These are phyloP conservation scores for Apis cerana DNA, from an alignment of 1,140 invertebrate species.

Conservation along the genomic window DNA sequence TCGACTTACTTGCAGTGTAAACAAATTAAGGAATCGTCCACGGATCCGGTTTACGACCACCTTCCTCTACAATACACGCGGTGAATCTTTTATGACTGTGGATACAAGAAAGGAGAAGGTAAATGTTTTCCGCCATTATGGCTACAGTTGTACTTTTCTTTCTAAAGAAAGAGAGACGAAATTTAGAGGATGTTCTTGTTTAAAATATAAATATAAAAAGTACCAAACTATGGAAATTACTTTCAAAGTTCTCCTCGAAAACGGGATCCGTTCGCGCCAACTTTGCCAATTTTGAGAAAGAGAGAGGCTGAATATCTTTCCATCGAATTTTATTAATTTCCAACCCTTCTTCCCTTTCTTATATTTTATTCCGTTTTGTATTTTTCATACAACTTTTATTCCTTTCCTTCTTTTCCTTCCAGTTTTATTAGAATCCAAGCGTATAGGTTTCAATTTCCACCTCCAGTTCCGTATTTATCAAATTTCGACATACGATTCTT, in stretches of 20 bases:
- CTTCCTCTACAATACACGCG: constrained; percentile 64
- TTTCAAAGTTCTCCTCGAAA: neutral
- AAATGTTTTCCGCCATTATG: neutral
- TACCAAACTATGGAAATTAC: no score
- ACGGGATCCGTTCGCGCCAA: neutral
- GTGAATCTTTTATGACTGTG: constrained; percentile 68
- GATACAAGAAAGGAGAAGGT: neutral
- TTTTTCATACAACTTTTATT: neutral
- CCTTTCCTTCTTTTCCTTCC: no score
- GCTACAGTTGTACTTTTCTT: neutral
- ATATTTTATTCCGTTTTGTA: neutral
- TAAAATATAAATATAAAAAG: neutral
- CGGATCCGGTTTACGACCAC: constrained; percentile 69
- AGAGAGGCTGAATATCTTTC: no score
- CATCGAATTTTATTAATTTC: constrained; percentile 7
- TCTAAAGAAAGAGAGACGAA: no score
- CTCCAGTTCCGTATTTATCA: no score
- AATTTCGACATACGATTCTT: no score
- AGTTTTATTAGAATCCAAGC: neutral
- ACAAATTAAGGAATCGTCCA: constrained; percentile 78
- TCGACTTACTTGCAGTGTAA: constrained; percentile 72
- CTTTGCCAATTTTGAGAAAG: neutral
- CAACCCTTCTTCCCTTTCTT: neutral
- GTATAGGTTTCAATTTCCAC: no score
- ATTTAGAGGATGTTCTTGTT: no score